Evolutionary conservation across 2,113 vertebrate genomes (phyloP).

Genomic region (Tachuris rubrigastra): DNA sequence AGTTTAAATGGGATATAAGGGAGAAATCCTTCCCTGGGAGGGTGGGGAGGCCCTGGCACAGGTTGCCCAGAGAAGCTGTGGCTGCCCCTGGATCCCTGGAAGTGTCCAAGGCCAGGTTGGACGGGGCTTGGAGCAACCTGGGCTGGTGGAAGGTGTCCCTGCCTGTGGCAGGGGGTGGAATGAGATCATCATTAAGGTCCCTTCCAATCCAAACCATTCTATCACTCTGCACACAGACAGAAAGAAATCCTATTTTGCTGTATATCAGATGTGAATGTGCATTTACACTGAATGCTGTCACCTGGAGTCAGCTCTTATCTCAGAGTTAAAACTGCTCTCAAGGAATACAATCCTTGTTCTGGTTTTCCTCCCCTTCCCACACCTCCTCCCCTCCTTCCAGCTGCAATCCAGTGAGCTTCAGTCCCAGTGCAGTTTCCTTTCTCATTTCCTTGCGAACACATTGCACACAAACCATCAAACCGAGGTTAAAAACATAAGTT

Average conservation of each 20-base stretch:
- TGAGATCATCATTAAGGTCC: background rate
- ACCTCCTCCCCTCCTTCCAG: no score
- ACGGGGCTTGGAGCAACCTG: rapidly evolving
- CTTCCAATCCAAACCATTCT: background rate
- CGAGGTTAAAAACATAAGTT: background rate
- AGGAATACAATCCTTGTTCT: background rate
- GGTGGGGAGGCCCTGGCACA: background rate
- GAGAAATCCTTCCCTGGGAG: rapidly evolving
- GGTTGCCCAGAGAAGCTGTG: background rate
- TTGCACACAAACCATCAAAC: background rate
- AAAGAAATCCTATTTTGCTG: background rate
- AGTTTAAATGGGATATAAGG: background rate
- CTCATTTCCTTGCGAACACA: background rate
- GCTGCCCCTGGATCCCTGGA: background rate
- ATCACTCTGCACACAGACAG: background rate
- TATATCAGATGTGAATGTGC: rapidly evolving
- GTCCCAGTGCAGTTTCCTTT: rapidly evolving
- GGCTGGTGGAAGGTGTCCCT: rapidly evolving
- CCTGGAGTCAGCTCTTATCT: background rate
- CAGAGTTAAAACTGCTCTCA: background rate
- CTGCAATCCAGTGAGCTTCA: background rate
- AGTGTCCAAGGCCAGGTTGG: background rate
- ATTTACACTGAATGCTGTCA: background rate
- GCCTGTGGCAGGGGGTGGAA: background rate
- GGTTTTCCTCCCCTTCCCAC: background rate